Evolutionary conservation across 2,113 vertebrate species (phyloP), one percentile per base, ranked within the genome.

Genomic region (Vireo altiloquus): DNA sequence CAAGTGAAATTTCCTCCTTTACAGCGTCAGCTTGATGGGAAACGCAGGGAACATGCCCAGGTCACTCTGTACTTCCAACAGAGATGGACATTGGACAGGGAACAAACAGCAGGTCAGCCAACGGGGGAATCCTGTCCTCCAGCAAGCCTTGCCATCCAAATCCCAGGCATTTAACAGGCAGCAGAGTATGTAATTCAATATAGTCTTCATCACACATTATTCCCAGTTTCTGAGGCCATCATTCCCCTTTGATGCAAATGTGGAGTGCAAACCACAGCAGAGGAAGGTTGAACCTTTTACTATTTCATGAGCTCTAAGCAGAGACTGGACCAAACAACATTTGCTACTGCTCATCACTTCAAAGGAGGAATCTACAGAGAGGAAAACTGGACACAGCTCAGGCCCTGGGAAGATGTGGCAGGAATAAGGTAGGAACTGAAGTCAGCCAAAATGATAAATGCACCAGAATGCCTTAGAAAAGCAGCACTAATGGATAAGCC

Each of bases 371-470:
- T 31, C 50, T 57, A 15, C 18, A 52, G 76, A 68, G 31, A 40
- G 39, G 42, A 50, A 86, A 68, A 14, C 68, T 78, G 86, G 70
- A 61, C 70, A 82, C 35, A 63, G 11, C 68, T 49, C 82, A 13
- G 15, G 71, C 53, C 19, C 82, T 61, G 50, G 53, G 39, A 76
- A 86, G 40, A 59, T 39, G 23, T 4, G 50, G 59, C 3, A 77
- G 76, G 68, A 87, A 53, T 72, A 70, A 90, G 59, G 82, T 13
- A 87, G 31, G 72, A 69, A 57, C 4, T n/a, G 42, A 68, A 91
- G 28, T 46, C 89, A 79, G 40, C 33, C n/a, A 25, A 64, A 30
- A 91, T 87, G 84, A 91, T 47, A 42, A 87, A 95, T 69, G 74
- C 39, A 50, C 28, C 46, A 69, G 72, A 91, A 78, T 2, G 37